These are phyloP conservation scores for Drosophila triauraria DNA, from an alignment of 1,140 invertebrate genomes.

Conservation along the genomic window DNA sequence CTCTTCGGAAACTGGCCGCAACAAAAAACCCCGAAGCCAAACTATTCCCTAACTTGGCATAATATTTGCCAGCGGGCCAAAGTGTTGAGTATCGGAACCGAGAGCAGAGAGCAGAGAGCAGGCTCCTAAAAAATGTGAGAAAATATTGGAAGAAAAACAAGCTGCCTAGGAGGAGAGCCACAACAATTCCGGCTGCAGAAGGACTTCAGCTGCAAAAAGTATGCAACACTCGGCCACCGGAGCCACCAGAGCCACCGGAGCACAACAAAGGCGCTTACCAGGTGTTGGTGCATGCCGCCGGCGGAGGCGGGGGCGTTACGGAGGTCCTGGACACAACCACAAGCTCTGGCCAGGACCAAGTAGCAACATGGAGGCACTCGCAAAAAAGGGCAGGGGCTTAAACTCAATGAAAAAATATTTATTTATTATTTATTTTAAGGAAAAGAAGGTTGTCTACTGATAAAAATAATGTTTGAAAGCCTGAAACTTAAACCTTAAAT, in stretches of 20 bases:
- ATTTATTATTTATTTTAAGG: too few species aligned
- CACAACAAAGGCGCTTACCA: conserved; percentile 55
- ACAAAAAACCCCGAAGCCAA: conserved; percentile 23
- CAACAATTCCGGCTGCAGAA: conserved; percentile 49
- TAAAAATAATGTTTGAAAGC: too few species aligned
- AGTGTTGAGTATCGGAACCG: conserved; percentile 37
- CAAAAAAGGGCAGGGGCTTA: not conserved
- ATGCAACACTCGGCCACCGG: conserved; percentile 47
- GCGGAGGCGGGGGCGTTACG: conserved; percentile 8
- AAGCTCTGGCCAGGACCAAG: conserved; percentile 3
- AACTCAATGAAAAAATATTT: not conserved
- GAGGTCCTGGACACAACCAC: conserved; percentile 14
- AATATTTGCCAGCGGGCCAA: conserved; percentile 36
- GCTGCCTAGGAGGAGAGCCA: conserved; percentile 26
- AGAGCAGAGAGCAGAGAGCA: not conserved
- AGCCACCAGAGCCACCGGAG: conserved; percentile 26
- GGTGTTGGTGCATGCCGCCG: conserved; percentile 58
- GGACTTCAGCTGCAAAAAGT: conserved; percentile 38
- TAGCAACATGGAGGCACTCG: not conserved
- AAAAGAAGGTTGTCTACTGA: too few species aligned
- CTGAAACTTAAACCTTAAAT: too few species aligned
- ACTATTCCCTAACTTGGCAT: conserved; percentile 44
- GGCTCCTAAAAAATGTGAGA: conserved; percentile 28
- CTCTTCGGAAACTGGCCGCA: conserved; percentile 18
- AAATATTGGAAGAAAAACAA: conserved; percentile 57